These are phyloP conservation scores for Leucopsar rothschildi DNA, from an alignment of 2,113 vertebrate genomes.

Conservation along the genomic window DNA sequence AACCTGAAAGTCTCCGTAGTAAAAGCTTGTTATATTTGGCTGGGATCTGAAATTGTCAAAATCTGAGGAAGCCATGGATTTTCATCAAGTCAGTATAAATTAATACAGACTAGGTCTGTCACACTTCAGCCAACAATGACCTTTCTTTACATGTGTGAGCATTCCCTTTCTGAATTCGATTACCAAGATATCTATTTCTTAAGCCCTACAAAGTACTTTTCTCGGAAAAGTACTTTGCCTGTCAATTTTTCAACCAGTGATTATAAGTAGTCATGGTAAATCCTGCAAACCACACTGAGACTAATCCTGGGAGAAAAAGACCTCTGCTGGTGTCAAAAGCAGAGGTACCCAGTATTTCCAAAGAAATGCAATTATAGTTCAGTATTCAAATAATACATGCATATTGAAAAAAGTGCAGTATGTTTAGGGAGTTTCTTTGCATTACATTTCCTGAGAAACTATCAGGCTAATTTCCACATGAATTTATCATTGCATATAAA, in stretches of 20 bases:
- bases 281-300: constrained; percentile 25
- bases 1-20: not conserved
- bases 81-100: constrained; percentile 11
- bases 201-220: constrained; percentile 14
- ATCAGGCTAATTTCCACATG: not conserved
- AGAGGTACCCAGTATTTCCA: not conserved
- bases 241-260: constrained; percentile 30
- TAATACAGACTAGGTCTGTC: not conserved
- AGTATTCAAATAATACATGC: not conserved
- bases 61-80: not conserved
- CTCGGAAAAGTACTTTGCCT: constrained; percentile 27
- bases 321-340: not conserved
- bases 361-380: not conserved
- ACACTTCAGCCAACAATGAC: constrained; percentile 10
- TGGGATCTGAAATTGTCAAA: constrained; percentile 24
- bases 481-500: constrained; percentile 35
- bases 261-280: constrained; percentile 35
- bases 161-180: not conserved
- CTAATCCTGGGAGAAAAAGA: constrained; percentile 24
- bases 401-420: not conserved
- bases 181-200: constrained; percentile 23
- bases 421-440: not conserved
- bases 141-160: not conserved
- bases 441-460: not conserved
- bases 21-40: constrained; percentile 47